Evolutionary conservation across 2,888 invertebrate genomes (phyloP).

Genomic region (Dendrolimus pini): DNA sequence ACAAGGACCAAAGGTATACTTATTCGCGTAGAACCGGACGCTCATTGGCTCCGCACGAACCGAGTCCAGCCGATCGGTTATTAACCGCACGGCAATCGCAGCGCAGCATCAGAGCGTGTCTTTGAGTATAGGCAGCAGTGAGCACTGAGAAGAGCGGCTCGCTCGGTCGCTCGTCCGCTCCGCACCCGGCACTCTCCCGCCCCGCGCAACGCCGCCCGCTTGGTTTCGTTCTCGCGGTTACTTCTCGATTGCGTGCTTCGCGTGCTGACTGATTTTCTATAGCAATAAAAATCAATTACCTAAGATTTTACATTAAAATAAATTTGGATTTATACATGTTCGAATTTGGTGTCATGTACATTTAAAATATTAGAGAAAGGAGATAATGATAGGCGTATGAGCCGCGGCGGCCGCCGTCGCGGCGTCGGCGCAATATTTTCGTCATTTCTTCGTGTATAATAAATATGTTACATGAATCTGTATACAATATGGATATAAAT

Average conservation of each 20-base stretch:
- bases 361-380: slow-evolving; percentile 74
- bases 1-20: slow-evolving; percentile 76
- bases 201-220: slow-evolving; percentile 59
- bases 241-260: slow-evolving; percentile 79
- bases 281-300: slow-evolving; percentile 78
- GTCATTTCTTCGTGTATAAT: slow-evolving; percentile 79
- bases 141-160: slow-evolving; percentile 28
- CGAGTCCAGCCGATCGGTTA: slow-evolving; percentile 62
- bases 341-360: slow-evolving; percentile 78
- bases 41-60: slow-evolving; percentile 75
- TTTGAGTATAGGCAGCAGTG: slow-evolving; percentile 45
- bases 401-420: slow-evolving; percentile 54
- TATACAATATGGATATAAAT: slow-evolving; percentile 78
- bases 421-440: slow-evolving; percentile 70
- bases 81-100: slow-evolving; percentile 18
- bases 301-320: slow-evolving; percentile 78
- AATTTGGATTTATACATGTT: slow-evolving; percentile 78
- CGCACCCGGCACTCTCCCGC: slow-evolving; percentile 30
- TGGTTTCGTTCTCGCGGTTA: slow-evolving; percentile 75
- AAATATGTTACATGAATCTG: slow-evolving; percentile 81
- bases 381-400: slow-evolving; percentile 71
- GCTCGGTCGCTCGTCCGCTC: slow-evolving; percentile 23
- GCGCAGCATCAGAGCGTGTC: slow-evolving; percentile 59
- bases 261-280: slow-evolving; percentile 79
- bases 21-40: slow-evolving; percentile 75